Evolutionary conservation across 2,797 vertebrate species (phyloP).

Genomic region (Anableps anableps): DNA sequence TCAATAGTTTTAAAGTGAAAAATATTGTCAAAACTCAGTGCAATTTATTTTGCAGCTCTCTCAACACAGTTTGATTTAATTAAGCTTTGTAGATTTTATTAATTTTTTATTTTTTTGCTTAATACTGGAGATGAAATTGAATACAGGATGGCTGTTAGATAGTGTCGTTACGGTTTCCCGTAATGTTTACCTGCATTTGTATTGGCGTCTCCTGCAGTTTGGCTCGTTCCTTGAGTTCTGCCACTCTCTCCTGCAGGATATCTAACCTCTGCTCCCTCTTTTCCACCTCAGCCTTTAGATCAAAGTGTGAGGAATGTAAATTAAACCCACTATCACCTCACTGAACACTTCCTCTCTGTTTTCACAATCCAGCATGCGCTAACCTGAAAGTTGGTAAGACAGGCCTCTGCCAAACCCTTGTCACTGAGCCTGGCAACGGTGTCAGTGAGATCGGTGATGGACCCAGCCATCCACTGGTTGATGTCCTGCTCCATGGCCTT

Average conservation of each 20-base stretch:
- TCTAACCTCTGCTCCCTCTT: conserved; percentile 86
- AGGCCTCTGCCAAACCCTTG: conserved; percentile 80
- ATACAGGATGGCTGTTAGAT: not conserved
- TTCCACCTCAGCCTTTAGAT: conserved; percentile 86
- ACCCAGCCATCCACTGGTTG: conserved; percentile 85
- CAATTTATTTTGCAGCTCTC: too few relatives aligned
- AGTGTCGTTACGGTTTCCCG: not conserved
- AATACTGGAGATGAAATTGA: not conserved
- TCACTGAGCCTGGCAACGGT: conserved; percentile 82
- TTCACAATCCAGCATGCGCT: conserved; percentile 20
- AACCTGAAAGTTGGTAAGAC: conserved; percentile 90
- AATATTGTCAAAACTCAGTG: too few relatives aligned
- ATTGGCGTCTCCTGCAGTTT: conserved; percentile 86
- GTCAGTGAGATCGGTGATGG: conserved; percentile 85
- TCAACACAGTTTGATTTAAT: not conserved
- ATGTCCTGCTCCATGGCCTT: conserved; percentile 86
- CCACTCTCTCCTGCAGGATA: conserved; percentile 86
- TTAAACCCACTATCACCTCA: not conserved
- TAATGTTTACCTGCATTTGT: conserved; percentile 89
- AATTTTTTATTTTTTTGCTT: not conserved
- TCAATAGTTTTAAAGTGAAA: too few relatives aligned
- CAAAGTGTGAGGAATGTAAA: conserved; percentile 36
- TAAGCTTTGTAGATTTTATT: not conserved
- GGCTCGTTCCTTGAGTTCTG: conserved; percentile 86
- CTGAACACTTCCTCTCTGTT: conserved; percentile 5